Percentiles rank a stretch among this genome's conserved stretches.
phyloP scores from a whole-genome alignment of 2,888 invertebrate species.

The Melangyna quadrimaculata region DNA sequence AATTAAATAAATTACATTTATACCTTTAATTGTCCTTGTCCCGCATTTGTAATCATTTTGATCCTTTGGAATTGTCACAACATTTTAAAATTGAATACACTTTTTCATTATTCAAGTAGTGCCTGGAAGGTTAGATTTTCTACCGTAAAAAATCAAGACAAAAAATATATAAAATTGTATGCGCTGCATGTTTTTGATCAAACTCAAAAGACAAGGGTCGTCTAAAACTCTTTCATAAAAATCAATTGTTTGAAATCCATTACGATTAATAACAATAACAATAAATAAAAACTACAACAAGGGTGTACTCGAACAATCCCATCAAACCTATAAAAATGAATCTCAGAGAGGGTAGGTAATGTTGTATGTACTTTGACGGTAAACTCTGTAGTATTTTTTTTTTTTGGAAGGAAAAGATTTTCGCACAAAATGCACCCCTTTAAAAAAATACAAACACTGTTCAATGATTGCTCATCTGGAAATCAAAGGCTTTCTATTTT shows the following conservation, averaged over 20 bases:
- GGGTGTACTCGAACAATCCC: conserved; percentile 29
- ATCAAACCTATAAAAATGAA: conserved; percentile 10
- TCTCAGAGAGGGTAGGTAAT: conserved; percentile 24
- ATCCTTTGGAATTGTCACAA: neutral
- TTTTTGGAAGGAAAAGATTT: neutral
- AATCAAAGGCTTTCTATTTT: conserved; percentile 57
- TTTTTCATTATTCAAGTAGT: neutral
- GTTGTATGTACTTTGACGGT: conserved; percentile 1
- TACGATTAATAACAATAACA: conserved; percentile 71
- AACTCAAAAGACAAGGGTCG: neutral
- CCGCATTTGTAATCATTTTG: neutral
- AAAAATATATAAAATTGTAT: conserved; percentile 27
- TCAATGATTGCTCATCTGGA: conserved; percentile 67
- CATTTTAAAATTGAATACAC: neutral
- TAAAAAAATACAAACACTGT: neutral
- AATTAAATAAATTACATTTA: no score
- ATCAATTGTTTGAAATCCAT: conserved; percentile 71
- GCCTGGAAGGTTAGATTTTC: neutral
- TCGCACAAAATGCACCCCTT: conserved; percentile 48
- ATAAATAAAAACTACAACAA: conserved; percentile 70
- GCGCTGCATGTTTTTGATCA: conserved; percentile 8
- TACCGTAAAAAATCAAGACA: conserved; percentile 44
- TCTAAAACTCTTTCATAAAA: conserved; percentile 63
- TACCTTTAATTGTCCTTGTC: no score
- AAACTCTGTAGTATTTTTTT: neutral